A percentile compares a stretch with the other conserved stretches of the same genome.
phyloP scores from a whole-genome alignment of 2,113 vertebrate species.

The Setophaga kirtlandii region DNA sequence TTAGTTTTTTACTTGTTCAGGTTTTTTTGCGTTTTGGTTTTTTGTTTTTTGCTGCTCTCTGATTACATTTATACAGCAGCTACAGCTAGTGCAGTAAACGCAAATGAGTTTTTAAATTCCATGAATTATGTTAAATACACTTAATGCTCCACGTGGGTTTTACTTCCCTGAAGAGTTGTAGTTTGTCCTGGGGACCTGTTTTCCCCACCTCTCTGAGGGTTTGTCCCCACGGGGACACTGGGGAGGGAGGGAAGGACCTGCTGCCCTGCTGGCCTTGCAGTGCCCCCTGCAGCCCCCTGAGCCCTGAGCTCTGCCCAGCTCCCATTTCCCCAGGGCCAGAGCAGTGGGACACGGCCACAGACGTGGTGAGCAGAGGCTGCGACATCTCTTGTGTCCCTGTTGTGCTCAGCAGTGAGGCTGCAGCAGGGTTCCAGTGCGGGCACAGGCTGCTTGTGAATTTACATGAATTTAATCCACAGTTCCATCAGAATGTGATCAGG shows the following conservation, averaged over 20 bases:
- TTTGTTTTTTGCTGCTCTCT: neutral
- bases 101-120: neutral
- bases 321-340: rapidly evolving
- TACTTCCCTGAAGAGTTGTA: neutral
- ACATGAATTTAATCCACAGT: rapidly evolving
- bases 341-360: too few relatives aligned
- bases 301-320: neutral
- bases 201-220: neutral
- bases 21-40: too few relatives aligned
- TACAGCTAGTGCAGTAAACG: neutral
- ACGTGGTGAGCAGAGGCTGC: neutral
- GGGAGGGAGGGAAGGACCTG: neutral
- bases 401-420: neutral
- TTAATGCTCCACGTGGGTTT: neutral
- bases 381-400: rapidly evolving
- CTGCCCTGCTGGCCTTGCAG: slow-evolving; percentile 18
- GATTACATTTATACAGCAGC: neutral
- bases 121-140: neutral
- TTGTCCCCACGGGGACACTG: rapidly evolving
- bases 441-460: rapidly evolving
- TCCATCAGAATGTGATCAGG: neutral
- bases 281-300: neutral
- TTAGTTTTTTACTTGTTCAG: neutral
- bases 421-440: rapidly evolving
- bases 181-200: neutral